Percentiles rank a stretch among this genome's conserved stretches.
Evolutionary conservation across 2,113 vertebrate genomes (phyloP).

Genomic region (Colaptes auratus): DNA sequence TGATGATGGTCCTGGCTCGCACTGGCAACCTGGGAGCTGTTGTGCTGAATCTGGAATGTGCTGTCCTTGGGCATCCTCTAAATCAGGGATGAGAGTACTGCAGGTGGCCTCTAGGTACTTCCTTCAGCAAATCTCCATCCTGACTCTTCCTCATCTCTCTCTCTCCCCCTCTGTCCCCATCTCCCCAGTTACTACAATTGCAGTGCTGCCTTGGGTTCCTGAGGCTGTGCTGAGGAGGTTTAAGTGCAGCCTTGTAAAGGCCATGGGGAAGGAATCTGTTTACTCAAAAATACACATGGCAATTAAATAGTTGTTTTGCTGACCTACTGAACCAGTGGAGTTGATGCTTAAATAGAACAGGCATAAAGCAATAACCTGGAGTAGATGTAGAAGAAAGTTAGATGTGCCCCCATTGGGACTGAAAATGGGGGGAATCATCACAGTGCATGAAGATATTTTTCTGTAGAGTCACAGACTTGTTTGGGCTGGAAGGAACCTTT

Average conservation of each 20-base stretch:
- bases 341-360: background rate
- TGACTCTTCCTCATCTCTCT: rapidly evolving
- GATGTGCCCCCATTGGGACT: background rate
- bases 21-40: too few species aligned
- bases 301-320: background rate
- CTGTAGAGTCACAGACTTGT: too few species aligned
- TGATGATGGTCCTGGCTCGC: rapidly evolving
- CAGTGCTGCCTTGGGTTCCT: rapidly evolving
- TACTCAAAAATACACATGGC: background rate
- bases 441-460: too few species aligned
- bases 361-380: background rate
- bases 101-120: background rate
- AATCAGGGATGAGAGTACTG: rapidly evolving
- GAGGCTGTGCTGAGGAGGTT: background rate
- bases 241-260: background rate
- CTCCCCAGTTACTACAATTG: background rate
- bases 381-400: background rate
- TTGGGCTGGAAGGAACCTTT: too few species aligned
- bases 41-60: background rate
- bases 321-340: background rate
- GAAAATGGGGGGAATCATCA: background rate
- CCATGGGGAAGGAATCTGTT: background rate
- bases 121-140: background rate
- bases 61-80: background rate
- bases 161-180: background rate